Evolutionary conservation across 2,113 vertebrate genomes (phyloP), one percentile per base, ranked within the genome.

Genomic region (Catagonus wagneri): DNA sequence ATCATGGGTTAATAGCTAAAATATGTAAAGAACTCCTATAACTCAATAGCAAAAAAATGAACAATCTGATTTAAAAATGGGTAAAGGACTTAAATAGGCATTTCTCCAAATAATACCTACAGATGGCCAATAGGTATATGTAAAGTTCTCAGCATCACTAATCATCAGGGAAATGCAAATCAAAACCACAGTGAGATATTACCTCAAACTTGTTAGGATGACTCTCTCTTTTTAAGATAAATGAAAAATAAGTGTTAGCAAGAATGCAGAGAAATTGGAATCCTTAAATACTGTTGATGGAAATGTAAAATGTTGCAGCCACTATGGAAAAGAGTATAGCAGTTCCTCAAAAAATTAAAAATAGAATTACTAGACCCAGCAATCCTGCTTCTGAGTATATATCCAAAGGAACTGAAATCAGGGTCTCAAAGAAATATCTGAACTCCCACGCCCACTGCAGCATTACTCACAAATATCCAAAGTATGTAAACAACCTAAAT

Each of bases 281-380:
- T 78, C 44, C 23, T 27, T 66, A 50, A 27, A 9, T n/a, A 78
- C 44, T 36, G 11, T 54, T 29, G 44, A 22, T 50, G 16, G 32
- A 29, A 65, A 75, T 36, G 22, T 54, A 52, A 89, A 54, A 65
- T 29, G 72, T 9, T 65, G 2, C 60, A 65, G 39, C 23, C 1
- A 2, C 60, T 76, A 65, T 29, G 11, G 32, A 29, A 89, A 76
- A 76, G 0, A 54, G 60, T 44, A 44, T 44, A 44, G 44, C 44
- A 44, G 44, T 54, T 89, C 60, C 32, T 36, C 32, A 76, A 54
- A 89, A 89, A 89, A 36, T 65, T 89, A 89, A 89, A 78, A 78
- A 25, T 29, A 89, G 44, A 66, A 36, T 50, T 50, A 65, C 29
- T 16, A 19, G 52, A 29, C 76, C 58, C 58, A 34, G 29, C 39